Base-by-base conservation (phyloP, 1,140 invertebrate species). In the Augochlora pura region DNA sequence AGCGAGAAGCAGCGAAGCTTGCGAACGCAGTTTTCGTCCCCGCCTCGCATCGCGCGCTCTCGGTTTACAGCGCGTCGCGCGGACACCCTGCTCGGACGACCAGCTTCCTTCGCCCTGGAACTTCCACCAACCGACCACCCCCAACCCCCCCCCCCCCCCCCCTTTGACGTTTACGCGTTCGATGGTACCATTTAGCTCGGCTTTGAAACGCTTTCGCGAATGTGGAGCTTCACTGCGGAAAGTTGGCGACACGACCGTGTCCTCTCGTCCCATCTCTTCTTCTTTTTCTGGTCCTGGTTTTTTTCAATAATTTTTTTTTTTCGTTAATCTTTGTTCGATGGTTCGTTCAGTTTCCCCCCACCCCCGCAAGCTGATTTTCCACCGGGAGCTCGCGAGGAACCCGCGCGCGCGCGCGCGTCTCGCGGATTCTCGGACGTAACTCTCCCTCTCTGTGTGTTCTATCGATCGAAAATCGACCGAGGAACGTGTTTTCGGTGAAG, bases 191-290 rank as follows among this genome's bases (percentile, higher is more conserved):
- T 64, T 62, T 63, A 70, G 83, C 74, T 81, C 54, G 84, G 74
- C 74, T 77, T 32, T 84, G 65, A 81, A 85, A 46, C 67, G 83
- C 74, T 85, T 85, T 74, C 65, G 69, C 65, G 54, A 85, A 85
- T 85, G 74, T 72, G 64, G 65, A 32, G 60, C 74, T 85, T 85
- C 52, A 63, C 73, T 63, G 64, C 39, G 52, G 70, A 67, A 77
- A 68, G 80, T 85, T 85, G 69, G 71, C 77, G 70, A 80, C 77
- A 75, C 77, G 62, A 67, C 70, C n/a, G 60, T 60, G n/a, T 57
- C 32, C 25, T 42, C 54, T 63, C 25, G 69, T 25, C 10, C 62
- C 46, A 32, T 39, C 18, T 59, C 49, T 64, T 38, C 59, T 64
- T 75, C 42, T n/a, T 49, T 25, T 49, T n/a, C 5, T 49, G 2